phyloP scores from a whole-genome alignment of 2,113 vertebrate species.

The Neogobius melanostomus region DNA sequence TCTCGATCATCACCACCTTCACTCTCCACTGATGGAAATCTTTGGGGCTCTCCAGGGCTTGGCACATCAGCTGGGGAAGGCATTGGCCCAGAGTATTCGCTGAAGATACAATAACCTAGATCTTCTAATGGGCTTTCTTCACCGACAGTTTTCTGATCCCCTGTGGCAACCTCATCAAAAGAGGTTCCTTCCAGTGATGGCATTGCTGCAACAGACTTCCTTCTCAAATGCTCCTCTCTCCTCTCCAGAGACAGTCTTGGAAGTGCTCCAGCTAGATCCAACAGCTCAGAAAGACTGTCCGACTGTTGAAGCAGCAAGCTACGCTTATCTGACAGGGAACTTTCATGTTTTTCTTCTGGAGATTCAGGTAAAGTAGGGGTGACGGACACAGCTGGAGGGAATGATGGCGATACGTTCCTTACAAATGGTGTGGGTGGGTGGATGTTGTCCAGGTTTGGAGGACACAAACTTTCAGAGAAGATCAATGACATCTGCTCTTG shows the following conservation, averaged over 20 bases:
- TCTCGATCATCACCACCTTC: slow-evolving; percentile 34
- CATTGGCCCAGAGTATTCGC: slow-evolving; percentile 65
- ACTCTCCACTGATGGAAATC: slow-evolving; percentile 48
- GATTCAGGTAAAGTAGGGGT: slow-evolving; percentile 26
- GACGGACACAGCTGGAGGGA: slow-evolving; percentile 41
- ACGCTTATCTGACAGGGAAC: slow-evolving; percentile 20
- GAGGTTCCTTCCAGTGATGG: slow-evolving; percentile 50
- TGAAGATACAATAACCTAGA: slow-evolving; percentile 64
- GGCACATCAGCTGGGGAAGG: slow-evolving; percentile 70
- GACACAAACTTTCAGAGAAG: slow-evolving; percentile 24
- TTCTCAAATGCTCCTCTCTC: slow-evolving; percentile 53
- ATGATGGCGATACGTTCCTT: slow-evolving; percentile 10
- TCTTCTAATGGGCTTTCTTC: slow-evolving; percentile 54
- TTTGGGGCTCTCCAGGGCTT: slow-evolving; percentile 51
- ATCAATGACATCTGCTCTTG: slow-evolving; percentile 20
- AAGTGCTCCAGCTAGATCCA: slow-evolving; percentile 63
- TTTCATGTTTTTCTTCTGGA: slow-evolving; percentile 18
- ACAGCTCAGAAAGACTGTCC: slow-evolving; percentile 58
- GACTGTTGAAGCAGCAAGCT: slow-evolving; percentile 28
- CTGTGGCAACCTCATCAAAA: slow-evolving; percentile 54
- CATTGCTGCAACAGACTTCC: slow-evolving; percentile 60
- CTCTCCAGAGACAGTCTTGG: slow-evolving; percentile 42
- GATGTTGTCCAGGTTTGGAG: slow-evolving; percentile 47
- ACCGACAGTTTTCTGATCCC: slow-evolving; percentile 24
- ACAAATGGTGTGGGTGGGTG: slow-evolving; percentile 27